Evolutionary conservation across 2,797 vertebrate genomes (phyloP).

Genomic region (Parauchenoglanis punctatus): DNA sequence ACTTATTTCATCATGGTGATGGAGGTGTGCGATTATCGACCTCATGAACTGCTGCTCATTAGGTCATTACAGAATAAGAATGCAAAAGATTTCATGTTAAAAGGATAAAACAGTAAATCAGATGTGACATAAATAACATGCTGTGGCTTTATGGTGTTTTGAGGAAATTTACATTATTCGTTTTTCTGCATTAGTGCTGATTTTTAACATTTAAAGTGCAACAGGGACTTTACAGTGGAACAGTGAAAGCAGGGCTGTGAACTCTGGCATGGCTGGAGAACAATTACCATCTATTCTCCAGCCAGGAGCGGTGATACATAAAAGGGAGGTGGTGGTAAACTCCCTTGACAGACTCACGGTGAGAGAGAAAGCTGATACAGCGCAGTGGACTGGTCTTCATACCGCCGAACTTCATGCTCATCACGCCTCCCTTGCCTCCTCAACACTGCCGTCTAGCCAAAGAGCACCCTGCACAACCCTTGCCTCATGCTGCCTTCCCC

Average conservation of each 20-base stretch:
- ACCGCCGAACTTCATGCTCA: too few relatives aligned
- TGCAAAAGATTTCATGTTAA: neutral
- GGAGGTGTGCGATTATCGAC: neutral
- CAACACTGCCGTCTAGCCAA: too few relatives aligned
- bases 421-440: too few relatives aligned
- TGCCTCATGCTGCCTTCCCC: too few relatives aligned
- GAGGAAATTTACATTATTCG: neutral
- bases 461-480: too few relatives aligned
- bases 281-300: too few relatives aligned
- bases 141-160: neutral
- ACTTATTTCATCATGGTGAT: neutral
- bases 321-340: too few relatives aligned
- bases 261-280: neutral
- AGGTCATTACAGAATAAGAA: neutral
- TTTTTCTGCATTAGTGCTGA: neutral
- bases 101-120: slow-evolving; percentile 10
- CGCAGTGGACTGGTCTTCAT: too few relatives aligned
- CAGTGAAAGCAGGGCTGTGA: too few relatives aligned
- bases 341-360: too few relatives aligned
- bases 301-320: neutral
- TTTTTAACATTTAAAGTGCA: neutral
- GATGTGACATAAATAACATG: neutral
- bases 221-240: neutral
- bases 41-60: slow-evolving; percentile 14
- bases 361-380: too few relatives aligned